Conservation (phyloP, 2,797 vertebrate species). For the Cygnus olor region DNA sequence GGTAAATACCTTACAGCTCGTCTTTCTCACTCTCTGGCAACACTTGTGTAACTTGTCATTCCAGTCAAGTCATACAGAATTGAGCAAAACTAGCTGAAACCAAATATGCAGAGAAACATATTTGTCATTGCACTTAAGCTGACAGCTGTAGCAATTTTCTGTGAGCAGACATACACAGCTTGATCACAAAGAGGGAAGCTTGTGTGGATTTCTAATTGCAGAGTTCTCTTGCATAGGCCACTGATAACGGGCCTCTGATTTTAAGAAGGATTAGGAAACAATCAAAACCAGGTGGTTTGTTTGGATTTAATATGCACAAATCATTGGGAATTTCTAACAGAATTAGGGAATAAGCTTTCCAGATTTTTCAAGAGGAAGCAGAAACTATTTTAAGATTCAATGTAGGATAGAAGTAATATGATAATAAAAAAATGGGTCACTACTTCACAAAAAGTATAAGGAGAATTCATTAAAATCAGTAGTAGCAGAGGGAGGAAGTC, state of each 20-base stretch:
- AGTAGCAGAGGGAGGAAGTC: background rate
- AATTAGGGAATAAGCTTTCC: conserved; percentile 32
- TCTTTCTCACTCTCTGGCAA: conserved; percentile 17
- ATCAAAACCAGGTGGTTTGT: conserved; percentile 54
- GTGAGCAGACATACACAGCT: conserved; percentile 19
- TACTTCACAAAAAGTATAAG: background rate
- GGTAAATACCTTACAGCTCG: background rate
- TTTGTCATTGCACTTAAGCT: conserved; percentile 52
- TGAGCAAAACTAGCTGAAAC: conserved; percentile 41
- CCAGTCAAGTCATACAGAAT: conserved; percentile 15
- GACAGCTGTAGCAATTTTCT: conserved; percentile 56
- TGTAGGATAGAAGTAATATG: background rate
- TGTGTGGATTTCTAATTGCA: conserved; percentile 51
- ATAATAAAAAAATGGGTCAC: conserved; percentile 15
- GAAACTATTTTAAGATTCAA: conserved; percentile 9
- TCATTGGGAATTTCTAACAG: conserved; percentile 26
- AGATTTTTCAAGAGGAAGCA: conserved; percentile 31
- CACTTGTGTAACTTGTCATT: conserved; percentile 40
- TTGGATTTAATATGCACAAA: conserved; percentile 44
- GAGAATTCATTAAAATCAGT: background rate
- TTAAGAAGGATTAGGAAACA: conserved; percentile 51
- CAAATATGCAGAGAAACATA: conserved; percentile 54
- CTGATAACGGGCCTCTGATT: background rate
- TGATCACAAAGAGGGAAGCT: conserved; percentile 41
- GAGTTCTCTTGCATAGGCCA: conserved; percentile 45